These are phyloP conservation scores for Trichopoda pennipes DNA, from an alignment of 2,888 invertebrate genomes.

Conservation along the genomic window DNA sequence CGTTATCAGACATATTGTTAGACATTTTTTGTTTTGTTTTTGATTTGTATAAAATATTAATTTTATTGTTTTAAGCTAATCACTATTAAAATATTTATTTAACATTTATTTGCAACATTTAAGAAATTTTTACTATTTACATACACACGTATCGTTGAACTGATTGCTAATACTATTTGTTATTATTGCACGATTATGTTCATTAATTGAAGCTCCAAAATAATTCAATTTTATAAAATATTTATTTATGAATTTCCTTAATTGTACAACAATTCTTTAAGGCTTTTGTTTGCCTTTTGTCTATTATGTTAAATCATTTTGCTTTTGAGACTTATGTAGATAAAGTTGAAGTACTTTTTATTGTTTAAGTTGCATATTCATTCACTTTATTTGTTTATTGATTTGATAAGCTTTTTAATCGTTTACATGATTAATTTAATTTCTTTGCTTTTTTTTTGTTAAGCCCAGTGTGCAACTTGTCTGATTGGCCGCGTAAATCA, in stretches of 20 bases:
- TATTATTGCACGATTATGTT: background rate
- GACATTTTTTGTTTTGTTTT: slow-evolving; percentile 19
- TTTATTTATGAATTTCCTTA: background rate
- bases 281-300: background rate
- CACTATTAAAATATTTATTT: slow-evolving; percentile 17
- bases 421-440: slow-evolving; percentile 14
- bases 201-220: slow-evolving; percentile 31
- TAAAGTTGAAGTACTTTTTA: slow-evolving; percentile 43
- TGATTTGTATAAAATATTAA: slow-evolving; percentile 11
- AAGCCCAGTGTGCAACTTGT: slow-evolving; percentile 28
- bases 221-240: slow-evolving; percentile 18
- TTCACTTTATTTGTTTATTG: slow-evolving; percentile 25
- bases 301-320: slow-evolving; percentile 23
- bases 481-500: slow-evolving; percentile 40
- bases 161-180: too few species aligned
- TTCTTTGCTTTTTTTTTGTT: slow-evolving; percentile 6
- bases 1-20: slow-evolving; percentile 52
- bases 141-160: too few species aligned
- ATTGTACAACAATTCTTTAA: slow-evolving; percentile 7
- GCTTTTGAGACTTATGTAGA: slow-evolving; percentile 29
- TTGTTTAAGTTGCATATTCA: slow-evolving; percentile 4
- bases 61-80: slow-evolving; percentile 11
- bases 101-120: slow-evolving; percentile 11
- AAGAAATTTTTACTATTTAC: slow-evolving; percentile 1
- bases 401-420: slow-evolving; percentile 32